Evolutionary conservation across 2,888 invertebrate genomes (phyloP), one percentile per base, ranked within the genome.

Genomic region (Monochamus alternatus): DNA sequence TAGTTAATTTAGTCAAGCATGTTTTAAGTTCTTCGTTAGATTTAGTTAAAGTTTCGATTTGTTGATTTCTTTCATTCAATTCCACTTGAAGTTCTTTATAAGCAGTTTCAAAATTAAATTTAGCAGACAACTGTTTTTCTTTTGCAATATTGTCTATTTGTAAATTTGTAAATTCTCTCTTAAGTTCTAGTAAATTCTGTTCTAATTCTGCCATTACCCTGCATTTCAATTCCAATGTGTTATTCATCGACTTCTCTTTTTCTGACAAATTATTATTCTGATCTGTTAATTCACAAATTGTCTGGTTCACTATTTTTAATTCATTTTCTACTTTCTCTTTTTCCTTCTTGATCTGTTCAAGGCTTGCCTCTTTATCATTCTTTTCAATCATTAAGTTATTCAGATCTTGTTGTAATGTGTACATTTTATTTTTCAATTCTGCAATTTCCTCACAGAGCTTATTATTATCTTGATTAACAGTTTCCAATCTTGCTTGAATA

Each of bases 71-170:
- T 22, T 78, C 75, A 14, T 66, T 68, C 44, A 75, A 66, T 62
- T 80, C 78, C 9, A 63, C 60, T 58, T 80, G 76, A 30, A 75
- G 58, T 2, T 63, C 74, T 70, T 78, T 80, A 60, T 67, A 80
- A 3, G 78, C 75, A 7, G 67, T 1, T 71, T 80, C 78, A 44
- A 80, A 80, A 47, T 77, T 75, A 43, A 80, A 76, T 32, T 75
- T 74, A 12, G 60, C 63, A 30, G 7, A 22, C 9, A 76, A 22
- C 66, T 76, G 60, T 44, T 72, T 71, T 31, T 77, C 70, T n/a
- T 75, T 74, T 3, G 30, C 43, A 58, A 60, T 51, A 38, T 74
- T 58, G 9, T 64, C 66, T 7, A 58, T 59, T 52, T 75, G 67
- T 8, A 77, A 65, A 63, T 32, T 73, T n/a, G 67, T 52, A 31